Base-by-base conservation (phyloP, 2,888 invertebrate genomes). In the Synergus gifuensis region DNA sequence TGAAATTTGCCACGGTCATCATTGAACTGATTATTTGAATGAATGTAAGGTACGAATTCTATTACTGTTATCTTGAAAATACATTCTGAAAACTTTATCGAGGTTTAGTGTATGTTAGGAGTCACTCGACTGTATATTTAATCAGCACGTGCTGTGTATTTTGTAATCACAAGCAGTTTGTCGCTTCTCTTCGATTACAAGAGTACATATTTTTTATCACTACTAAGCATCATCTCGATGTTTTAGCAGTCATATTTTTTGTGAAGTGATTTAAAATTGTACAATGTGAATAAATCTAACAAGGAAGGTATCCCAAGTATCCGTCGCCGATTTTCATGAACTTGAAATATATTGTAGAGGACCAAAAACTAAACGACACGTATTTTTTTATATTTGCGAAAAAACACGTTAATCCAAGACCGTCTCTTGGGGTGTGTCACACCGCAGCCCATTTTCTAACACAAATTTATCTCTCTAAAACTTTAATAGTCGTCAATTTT, bases 31-130 rank as follows among this genome's bases (percentile, higher is more conserved):
- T 36, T 73, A 54, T 28, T 54, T 54, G 73, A 73, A 73, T 73
- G 73, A 54, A 73, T 73, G 73, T 73, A 73, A 73, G 54, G 36
- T 73, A 73, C 54, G 73, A 54, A 73, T 54, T 73, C n/a, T 73
- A 73, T 73, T 54, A 54, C 11, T 54, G 54, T 54, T 73, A 54
- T 73, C 54, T 73, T 54, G 18, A 73, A 54, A 54, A 54, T 73
- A 54, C 54, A 36, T 11, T 73, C n/a, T 73, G 73, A n/a, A 73
- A 49, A 54, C 73, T 54, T 14, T 28, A 22, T 62, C 60, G 60
- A 73, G 36, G 54, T 54, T 73, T 73, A 54, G 36, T 73, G 54
- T 73, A 54, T 73, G 54, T 73, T 73, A 49, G 36, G 49, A 54
- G 22, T 69, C 8, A 69, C 22, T 46, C 46, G 12, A 46, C 28